These are phyloP conservation scores for Brachyhypopomus gauderio DNA, from an alignment of 2,113 vertebrate species.

Conservation along the genomic window DNA sequence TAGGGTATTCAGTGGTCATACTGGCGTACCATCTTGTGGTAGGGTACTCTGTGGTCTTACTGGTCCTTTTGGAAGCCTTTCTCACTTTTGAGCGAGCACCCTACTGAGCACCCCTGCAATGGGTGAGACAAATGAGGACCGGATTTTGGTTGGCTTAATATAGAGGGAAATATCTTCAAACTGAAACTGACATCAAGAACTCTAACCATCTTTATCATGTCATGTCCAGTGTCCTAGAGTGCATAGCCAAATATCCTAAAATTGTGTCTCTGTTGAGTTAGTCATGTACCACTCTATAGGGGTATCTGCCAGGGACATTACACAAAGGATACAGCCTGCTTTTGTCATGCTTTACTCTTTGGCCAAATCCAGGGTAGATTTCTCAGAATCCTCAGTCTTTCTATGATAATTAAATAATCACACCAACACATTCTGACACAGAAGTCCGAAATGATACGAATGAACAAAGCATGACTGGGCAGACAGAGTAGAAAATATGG, in stretches of 20 bases:
- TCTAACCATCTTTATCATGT: background rate
- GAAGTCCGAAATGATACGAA: slow-evolving; percentile 1
- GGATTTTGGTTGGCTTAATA: no score
- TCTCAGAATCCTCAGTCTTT: background rate
- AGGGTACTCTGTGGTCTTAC: no score
- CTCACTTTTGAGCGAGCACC: background rate
- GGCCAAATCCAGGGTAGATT: background rate
- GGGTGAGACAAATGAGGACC: background rate
- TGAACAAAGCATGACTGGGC: background rate
- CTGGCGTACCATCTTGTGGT: no score
- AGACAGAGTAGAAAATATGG: background rate
- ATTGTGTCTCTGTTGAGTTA: no score
- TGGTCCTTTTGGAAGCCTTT: no score
- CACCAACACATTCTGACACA: background rate
- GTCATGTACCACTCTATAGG: background rate
- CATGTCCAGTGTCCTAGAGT: background rate
- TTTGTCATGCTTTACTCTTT: background rate
- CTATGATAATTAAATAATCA: background rate
- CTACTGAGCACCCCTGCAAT: background rate
- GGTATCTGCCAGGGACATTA: background rate
- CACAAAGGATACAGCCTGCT: background rate
- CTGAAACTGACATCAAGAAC: background rate
- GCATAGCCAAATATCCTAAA: background rate
- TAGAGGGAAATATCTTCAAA: background rate
- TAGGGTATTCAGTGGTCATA: no score